phyloP scores from a whole-genome alignment of 2,888 invertebrate species.

The Clostera curtula region DNA sequence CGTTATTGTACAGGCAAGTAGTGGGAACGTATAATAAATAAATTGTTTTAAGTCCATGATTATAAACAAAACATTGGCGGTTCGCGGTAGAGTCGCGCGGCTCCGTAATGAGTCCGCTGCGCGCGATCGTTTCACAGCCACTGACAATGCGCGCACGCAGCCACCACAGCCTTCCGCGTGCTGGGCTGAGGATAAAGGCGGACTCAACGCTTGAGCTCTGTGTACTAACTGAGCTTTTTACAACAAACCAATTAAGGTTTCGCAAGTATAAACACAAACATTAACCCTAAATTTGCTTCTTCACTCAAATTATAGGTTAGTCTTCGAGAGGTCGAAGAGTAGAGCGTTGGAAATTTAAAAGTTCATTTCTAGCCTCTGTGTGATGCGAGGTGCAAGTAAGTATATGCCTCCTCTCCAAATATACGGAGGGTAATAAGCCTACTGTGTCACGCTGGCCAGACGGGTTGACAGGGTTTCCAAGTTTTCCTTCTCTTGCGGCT shows the following conservation, averaged over 20 bases:
- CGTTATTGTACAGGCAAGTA: slow-evolving; percentile 32
- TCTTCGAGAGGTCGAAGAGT: no score
- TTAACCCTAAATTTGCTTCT: no score
- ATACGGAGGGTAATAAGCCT: no score
- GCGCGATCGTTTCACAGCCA: slow-evolving; percentile 50
- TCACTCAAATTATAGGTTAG: no score
- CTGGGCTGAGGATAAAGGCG: slow-evolving; percentile 38
- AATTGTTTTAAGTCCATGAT: slow-evolving; percentile 49
- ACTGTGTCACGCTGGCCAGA: no score
- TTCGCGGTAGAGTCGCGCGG: slow-evolving; percentile 30
- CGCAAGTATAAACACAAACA: slow-evolving; percentile 24
- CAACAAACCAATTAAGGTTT: slow-evolving; percentile 30
- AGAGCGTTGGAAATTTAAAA: no score
- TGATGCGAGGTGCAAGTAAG: no score
- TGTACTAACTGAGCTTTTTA: slow-evolving; percentile 43
- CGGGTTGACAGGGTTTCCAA: no score
- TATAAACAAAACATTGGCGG: slow-evolving; percentile 40
- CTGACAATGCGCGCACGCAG: slow-evolving; percentile 47
- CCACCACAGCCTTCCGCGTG: slow-evolving; percentile 30
- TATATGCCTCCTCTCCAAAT: no score
- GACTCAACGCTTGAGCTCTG: slow-evolving; percentile 35
- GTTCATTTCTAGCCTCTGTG: no score
- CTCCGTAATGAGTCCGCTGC: slow-evolving; percentile 46
- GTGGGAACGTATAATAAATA: slow-evolving; percentile 33
- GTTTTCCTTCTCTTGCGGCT: no score